Evolutionary conservation across 2,888 invertebrate genomes (phyloP).

Genomic region (Drosophila pseudotakahashii): DNA sequence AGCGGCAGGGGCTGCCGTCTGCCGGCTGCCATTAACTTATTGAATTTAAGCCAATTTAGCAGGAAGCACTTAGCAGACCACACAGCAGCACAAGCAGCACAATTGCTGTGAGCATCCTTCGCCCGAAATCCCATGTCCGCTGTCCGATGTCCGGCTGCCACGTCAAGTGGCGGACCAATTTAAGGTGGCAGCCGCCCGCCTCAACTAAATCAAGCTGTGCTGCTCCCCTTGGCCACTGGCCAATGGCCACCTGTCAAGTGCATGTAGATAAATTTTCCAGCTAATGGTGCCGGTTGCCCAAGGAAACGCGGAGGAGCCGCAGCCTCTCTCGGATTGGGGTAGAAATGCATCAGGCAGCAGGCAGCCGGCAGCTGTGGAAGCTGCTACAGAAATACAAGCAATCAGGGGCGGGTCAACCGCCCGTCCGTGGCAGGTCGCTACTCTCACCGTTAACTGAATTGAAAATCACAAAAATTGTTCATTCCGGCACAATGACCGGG

Average conservation of each 20-base stretch:
- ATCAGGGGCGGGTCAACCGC: conserved; percentile 45
- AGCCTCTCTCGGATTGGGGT: conserved; percentile 18
- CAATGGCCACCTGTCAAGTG: conserved; percentile 73
- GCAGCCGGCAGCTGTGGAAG: too few relatives aligned
- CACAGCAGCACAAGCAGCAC: conserved; percentile 26
- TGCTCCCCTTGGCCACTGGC: conserved; percentile 12
- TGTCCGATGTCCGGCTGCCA: conserved; percentile 37
- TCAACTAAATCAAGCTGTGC: conserved; percentile 67
- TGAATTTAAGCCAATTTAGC: conserved; percentile 76
- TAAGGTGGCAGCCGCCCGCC: conserved; percentile 66
- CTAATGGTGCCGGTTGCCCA: conserved; percentile 71
- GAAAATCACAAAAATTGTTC: conserved; percentile 81
- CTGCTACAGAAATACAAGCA: conserved; percentile 55
- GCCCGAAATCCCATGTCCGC: conserved; percentile 3
- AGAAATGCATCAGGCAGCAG: conserved; percentile 60
- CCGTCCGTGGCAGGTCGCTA: conserved; percentile 15
- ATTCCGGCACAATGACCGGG: conserved; percentile 77
- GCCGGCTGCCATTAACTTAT: conserved; percentile 74
- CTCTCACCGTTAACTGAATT: conserved; percentile 69
- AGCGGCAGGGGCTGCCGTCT: conserved; percentile 30
- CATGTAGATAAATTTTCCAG: conserved; percentile 75
- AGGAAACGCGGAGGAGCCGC: conserved; percentile 41
- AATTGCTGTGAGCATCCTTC: conserved; percentile 61
- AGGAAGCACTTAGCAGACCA: conserved; percentile 63
- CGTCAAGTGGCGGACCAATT: conserved; percentile 70